Evolutionary conservation across 2,888 invertebrate species (phyloP).

Genomic region (Chymomyza amoena): DNA sequence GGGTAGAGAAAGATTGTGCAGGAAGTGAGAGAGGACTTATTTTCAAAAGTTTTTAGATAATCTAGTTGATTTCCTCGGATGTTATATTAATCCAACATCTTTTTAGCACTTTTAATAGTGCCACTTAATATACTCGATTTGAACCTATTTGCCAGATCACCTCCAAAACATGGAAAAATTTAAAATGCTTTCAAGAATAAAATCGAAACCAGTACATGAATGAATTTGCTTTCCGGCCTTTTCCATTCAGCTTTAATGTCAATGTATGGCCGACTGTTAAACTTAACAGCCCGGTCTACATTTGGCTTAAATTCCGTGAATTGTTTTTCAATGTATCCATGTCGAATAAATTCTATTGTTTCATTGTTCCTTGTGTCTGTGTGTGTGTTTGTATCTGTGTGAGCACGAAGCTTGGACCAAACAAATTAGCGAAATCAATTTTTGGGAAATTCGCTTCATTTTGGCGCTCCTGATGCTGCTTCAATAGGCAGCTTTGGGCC

Average conservation of each 20-base stretch:
- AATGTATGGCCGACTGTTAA: background rate
- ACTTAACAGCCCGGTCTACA: background rate
- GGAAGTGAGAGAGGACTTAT: no score
- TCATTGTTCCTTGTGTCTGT: no score
- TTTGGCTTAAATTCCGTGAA: background rate
- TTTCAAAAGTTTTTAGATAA: no score
- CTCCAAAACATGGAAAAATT: background rate
- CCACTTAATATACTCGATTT: background rate
- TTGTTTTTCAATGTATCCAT: background rate
- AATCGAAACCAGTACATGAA: no score
- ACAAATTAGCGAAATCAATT: constrained; percentile 64
- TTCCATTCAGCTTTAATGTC: background rate
- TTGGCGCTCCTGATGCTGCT: background rate
- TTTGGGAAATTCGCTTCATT: constrained; percentile 41
- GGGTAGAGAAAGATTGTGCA: no score
- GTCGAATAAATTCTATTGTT: background rate
- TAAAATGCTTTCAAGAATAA: background rate
- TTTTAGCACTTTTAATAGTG: no score
- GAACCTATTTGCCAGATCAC: background rate
- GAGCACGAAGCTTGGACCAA: background rate
- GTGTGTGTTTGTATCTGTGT: background rate
- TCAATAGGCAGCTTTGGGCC: background rate
- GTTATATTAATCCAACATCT: no score
- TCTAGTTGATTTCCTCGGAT: no score
- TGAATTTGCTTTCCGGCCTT: background rate